Base-by-base conservation (phyloP, 2,888 invertebrate species). In the Phengaris alcon region DNA sequence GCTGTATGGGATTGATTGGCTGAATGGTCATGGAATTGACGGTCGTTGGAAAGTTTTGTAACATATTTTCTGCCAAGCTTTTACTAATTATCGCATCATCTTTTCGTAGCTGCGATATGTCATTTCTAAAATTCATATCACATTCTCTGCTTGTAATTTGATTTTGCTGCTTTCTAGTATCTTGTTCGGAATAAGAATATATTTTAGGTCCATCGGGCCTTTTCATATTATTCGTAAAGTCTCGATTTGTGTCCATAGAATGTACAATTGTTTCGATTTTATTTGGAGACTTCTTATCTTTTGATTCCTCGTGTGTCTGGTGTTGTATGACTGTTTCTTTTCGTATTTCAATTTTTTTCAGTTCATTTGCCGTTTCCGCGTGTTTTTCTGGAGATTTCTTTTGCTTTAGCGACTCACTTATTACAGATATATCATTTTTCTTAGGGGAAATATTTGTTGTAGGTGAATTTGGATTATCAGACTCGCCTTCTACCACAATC, bases 271-370 rank as follows among this genome's bases (percentile, higher is more conserved):
- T 83, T 76, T 93, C 93, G 75, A 87, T 86, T 88, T 91, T 92
- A 76, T 84, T 89, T 3, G 92, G 91, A 0, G 92, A 90, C 75
- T 86, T 92, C 77, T 91, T 93, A 64, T 93, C 92, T 80, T 89
- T 92, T 15, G 77, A 77, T 75, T 93, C 93, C 52, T 93, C 93
- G 3, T 83, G 79, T 54, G 84, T 85, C 79, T 93, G 93, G 81
- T 90, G 91, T 81, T 92, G 93, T 75, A 93, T 93, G 0, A 93
- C 93, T 4, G 93, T 93, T 81, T 93, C 93, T 81, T 93, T 93
- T 76, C 93, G 86, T 73, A 90, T 79, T 80, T 93, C 93, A 59
- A 82, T 83, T 79, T 87, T 90, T 82, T 89, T 91, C 77, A 86
- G 89, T 59, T 91, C 90, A 75, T 78, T 81, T 15, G 79, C 77